Evolutionary conservation across 64 coral and sea anemone genomes (phyloP).

Genomic region (Montipora efflorescens): DNA sequence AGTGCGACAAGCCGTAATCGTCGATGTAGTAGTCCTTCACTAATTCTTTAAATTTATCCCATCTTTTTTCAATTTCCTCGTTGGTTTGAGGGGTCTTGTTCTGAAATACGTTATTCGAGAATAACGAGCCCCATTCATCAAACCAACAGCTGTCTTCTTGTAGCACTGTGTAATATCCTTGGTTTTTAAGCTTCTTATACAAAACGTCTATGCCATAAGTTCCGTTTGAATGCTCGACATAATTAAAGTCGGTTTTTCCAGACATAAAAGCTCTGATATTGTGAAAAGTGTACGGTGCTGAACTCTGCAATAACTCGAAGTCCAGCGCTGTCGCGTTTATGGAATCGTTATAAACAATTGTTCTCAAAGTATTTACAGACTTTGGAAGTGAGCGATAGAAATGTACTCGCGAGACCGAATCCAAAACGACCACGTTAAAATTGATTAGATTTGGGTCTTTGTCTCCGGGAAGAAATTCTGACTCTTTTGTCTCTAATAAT

Average conservation of each 20-base stretch:
- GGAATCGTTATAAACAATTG: constrained; percentile 72
- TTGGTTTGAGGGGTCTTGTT: constrained; percentile 40
- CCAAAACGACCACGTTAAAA: constrained; percentile 83
- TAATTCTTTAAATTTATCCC: constrained; percentile 66
- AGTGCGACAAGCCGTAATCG: constrained; percentile 86
- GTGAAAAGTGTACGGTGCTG: constrained; percentile 83
- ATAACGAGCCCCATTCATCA: constrained; percentile 90
- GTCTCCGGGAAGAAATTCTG: constrained; percentile 18
- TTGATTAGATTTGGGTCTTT: constrained; percentile 63
- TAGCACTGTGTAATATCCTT: constrained; percentile 85
- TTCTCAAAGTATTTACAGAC: constrained; percentile 69
- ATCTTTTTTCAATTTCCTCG: constrained; percentile 54
- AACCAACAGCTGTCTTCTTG: constrained; percentile 97
- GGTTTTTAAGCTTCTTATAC: constrained; percentile 73
- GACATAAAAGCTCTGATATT: constrained; percentile 85
- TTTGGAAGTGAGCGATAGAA: constrained; percentile 91
- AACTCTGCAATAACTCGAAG: constrained; percentile 88
- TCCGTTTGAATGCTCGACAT: constrained; percentile 78
- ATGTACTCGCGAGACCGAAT: constrained; percentile 86
- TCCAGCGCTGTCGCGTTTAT: constrained; percentile 75
- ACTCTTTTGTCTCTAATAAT: constrained; percentile 17
- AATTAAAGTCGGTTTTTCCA: constrained; percentile 78
- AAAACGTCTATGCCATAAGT: constrained; percentile 76
- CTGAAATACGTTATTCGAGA: constrained; percentile 84
- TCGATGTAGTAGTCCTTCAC: constrained; percentile 67